Conservation (phyloP, 2,888 invertebrate species). For the Drosophila pseudotakahashii region DNA sequence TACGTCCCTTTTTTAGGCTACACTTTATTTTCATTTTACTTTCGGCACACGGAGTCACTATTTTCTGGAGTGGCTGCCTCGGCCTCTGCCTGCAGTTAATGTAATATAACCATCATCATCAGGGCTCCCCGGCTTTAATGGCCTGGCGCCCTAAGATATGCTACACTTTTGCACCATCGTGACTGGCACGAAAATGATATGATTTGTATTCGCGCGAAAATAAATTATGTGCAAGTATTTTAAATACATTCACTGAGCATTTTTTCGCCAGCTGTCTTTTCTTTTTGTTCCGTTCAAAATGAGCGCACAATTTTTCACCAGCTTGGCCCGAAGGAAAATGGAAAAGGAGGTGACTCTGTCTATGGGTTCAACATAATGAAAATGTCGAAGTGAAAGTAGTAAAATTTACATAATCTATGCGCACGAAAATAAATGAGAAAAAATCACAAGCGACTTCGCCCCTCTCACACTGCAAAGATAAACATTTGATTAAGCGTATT, state of each 20-base stretch:
- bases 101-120: conserved; percentile 76
- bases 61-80: conserved; percentile 43
- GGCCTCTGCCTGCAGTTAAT: conserved; percentile 66
- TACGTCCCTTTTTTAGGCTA: conserved; percentile 56
- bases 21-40: conserved; percentile 75
- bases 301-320: conserved; percentile 73
- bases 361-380: conserved; percentile 69
- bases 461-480: conserved; percentile 59
- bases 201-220: conserved; percentile 77
- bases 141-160: conserved; percentile 66
- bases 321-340: background rate
- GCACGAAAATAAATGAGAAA: conserved; percentile 78
- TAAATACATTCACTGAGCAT: conserved; percentile 70
- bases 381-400: conserved; percentile 81
- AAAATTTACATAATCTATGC: conserved; percentile 79
- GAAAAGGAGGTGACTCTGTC: conserved; percentile 39
- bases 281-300: conserved; percentile 48
- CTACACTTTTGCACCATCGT: conserved; percentile 69
- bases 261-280: conserved; percentile 24
- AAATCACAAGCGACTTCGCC: conserved; percentile 53
- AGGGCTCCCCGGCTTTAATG: conserved; percentile 58
- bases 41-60: conserved; percentile 71
- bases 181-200: conserved; percentile 78
- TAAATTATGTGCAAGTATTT: conserved; percentile 80
- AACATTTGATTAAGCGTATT: conserved; percentile 78